Base-by-base conservation (phyloP, 2,113 vertebrate species). In the Ceratotherium simum region DNA sequence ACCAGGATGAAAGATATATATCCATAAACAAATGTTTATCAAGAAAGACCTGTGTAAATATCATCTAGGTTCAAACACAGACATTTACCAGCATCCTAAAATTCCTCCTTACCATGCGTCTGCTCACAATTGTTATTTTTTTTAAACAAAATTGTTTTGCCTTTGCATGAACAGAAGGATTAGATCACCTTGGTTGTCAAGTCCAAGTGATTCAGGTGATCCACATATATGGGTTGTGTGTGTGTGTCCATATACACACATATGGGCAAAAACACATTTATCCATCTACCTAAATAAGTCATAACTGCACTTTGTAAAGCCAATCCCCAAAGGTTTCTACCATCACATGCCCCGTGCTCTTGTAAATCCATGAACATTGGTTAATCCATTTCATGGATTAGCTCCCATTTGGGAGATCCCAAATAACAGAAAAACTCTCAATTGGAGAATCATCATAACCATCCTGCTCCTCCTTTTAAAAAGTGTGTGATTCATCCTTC, bases 81-180 rank as follows among this genome's bases (percentile, higher is more conserved):
- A 65, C 5, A n/a, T 79, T 79, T 4, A 67, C 2, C 1, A 20
- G 70, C 8, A 56, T 4, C 56, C 51, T 76, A 56, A 70, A 84
- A 87, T 27, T 67, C 33, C 5, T 60, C 29, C 25, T 75, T 54
- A 39, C 20, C 27, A 72, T 62, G 12, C 16, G 13, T 83, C 56
- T 46, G 36, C 73, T 96, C 72, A 81, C 21, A 51, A 42, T 48
- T 54, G 18, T 36, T 46, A 42, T 65, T 67, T 75, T 80, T 80
- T 96, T 60, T 3, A 82, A 91, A 72, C 31, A 92, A 81, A 81
- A 75, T 31, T 42, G 36, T n/a, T 93, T 91, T 67, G 56, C 64
- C 86, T 90, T 84, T 65, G 23, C n/a, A n/a, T 36, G 56, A 18
- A 67, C 33, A 79, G 20, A 78, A 69, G 90, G 65, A 46, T 60